These are phyloP conservation scores for Carassius auratus DNA, from an alignment of 2,113 vertebrate species.

Conservation along the genomic window DNA sequence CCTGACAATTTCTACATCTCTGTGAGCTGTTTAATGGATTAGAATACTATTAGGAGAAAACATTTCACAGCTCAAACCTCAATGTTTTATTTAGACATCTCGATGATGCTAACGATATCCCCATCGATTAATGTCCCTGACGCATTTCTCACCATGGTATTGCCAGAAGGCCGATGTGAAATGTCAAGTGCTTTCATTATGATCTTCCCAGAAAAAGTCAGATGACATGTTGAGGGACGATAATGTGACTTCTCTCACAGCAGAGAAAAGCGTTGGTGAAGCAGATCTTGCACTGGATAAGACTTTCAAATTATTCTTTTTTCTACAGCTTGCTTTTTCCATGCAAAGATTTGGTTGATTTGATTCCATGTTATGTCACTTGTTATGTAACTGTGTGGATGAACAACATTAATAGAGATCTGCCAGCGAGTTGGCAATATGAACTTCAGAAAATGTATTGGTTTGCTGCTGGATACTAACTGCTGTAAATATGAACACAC, in stretches of 20 bases:
- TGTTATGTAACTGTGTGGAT: not conserved
- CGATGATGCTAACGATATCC: not conserved
- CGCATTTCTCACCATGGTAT: constrained; percentile 26
- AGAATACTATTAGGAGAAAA: constrained; percentile 16
- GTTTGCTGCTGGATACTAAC: not conserved
- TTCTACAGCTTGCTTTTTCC: not conserved
- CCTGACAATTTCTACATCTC: constrained; percentile 13
- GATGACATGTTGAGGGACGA: constrained; percentile 46
- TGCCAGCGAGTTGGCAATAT: not conserved
- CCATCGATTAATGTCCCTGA: constrained; percentile 8
- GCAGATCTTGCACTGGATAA: constrained; percentile 33
- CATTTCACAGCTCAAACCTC: constrained; percentile 3
- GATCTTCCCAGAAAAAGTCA: constrained; percentile 39
- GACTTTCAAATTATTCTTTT: not conserved
- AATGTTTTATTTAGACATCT: constrained; percentile 37
- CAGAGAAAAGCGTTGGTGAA: constrained; percentile 43
- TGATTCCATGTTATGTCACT: not conserved
- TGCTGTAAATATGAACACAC: not conserved
- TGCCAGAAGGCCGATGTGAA: constrained; percentile 40
- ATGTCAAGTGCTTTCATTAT: constrained; percentile 52
- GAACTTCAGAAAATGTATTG: not conserved
- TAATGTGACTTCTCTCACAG: constrained; percentile 33
- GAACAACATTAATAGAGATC: not conserved
- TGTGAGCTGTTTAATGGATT: constrained; percentile 8
- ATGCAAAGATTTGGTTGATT: not conserved